Base-by-base conservation (phyloP, 2,888 invertebrate species). In the Drosophila gaucha region DNA sequence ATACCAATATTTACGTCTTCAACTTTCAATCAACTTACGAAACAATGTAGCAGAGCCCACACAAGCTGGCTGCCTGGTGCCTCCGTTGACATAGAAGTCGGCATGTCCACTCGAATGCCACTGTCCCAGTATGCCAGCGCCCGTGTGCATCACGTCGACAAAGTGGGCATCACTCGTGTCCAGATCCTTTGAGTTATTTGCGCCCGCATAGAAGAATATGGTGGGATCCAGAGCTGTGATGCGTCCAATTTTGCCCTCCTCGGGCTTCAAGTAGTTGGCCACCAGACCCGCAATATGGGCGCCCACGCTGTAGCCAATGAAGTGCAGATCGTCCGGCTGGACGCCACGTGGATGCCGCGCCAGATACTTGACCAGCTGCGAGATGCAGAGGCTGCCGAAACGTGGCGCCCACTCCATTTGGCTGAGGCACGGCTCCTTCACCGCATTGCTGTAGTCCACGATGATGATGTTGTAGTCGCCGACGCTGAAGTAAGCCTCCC, bases 101-200 rank as follows among this genome's bases (percentile, higher is more conserved):
- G 96, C 97, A 89, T 97, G 97, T 0, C 97, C 97, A 72, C 95
- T 96, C 0, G 96, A 96, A 3, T 97, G 96, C 96, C 97, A 97
- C 88, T 97, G 97, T 0, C 97, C 97, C 24, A 97, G 93, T 72
- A 97, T 96, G 0, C 97, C 97, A 0, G 97, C 97, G 0, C 96
- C 97, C 0, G 97, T 97, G 90, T 97, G 97, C 24, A 97, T 90
- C 59, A 95, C 94, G 89, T 97, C 97, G 43, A 97, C 96, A 86
- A 97, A 97, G 82, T 95, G 93, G 0, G 97, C 97, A 86, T 97
- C 97, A 0, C 95, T 93, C 50, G 94, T 93, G 91, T 97, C 97
- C 89, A 97, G 91, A 89, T 97, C 97, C 16, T 95, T 93, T 1
- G 97, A 96, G 16, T 95, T 94, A 87, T 97, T 97, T 60, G 94